Base-by-base conservation (phyloP, 2,113 vertebrate species). In the Rhea americana region DNA sequence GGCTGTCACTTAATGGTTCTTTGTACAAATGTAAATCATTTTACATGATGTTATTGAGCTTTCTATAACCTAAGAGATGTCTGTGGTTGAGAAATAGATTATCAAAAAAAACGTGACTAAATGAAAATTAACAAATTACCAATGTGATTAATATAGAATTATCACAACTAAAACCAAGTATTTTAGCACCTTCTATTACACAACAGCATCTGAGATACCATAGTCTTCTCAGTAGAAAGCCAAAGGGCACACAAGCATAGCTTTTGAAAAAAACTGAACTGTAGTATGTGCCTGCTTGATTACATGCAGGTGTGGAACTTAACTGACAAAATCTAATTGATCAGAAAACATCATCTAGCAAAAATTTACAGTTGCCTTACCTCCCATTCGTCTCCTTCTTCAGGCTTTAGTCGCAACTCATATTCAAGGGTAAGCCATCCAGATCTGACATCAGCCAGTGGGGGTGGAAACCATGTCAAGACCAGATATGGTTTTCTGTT, bases 371-470 rank as follows among this genome's bases (percentile, higher is more conserved):
- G 37, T 5, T 65, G 58, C 3, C 66, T 97, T 86, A 99, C 99
- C 98, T 99, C 98, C 99, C 99, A 99, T 11, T 98, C 97, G 3
- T 96, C 94, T 56, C 97, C 96, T 76, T 97, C 98, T 86, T 98
- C 97, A 43, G 98, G 89, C 92, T 98, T 99, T 56, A 99, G 89
- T 17, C 97, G 96, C 65, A 99, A 93, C 97, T 99, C 98, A 11
- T 99, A 99, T 59, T 98, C 90, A 55, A 99, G 98, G 1, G 98
- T 98, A 92, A 99, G 98, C 99, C 99, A 99, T 30, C 99, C 99
- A 4, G 98, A 98, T 74, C 97, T 98, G 19, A 98, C 97, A 90
- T 99, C 99, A 47, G 97, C 97, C 51, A 98, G 96, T 0, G 65
- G 95, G 3, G 99, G 99, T 47, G 99, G 98, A 86, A 97, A 96